A percentile compares a stretch with the other conserved stretches of the same genome.
Conservation (phyloP, 2,888 invertebrate species). For the Sepiola atlantica region DNA sequence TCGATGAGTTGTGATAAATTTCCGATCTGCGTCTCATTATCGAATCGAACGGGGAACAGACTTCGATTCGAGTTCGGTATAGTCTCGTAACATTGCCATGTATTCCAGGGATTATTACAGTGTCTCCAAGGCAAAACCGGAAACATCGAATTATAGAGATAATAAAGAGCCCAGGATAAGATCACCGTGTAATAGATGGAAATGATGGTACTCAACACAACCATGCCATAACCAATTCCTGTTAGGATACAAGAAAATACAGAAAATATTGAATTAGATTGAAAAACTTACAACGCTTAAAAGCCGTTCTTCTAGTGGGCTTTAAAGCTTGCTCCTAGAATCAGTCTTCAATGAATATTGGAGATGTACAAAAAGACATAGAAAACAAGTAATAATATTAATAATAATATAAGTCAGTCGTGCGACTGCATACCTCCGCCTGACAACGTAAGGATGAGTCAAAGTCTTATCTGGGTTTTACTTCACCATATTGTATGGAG, state of each 20-base stretch:
- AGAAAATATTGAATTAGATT: no score
- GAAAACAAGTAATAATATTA: no score
- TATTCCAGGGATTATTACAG: conserved; percentile 47
- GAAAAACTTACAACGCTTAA: no score
- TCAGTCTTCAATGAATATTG: no score
- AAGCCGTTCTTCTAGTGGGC: no score
- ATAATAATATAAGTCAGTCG: no score
- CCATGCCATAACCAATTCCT: conserved; percentile 50
- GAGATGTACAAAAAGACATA: no score
- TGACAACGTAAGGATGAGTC: no score
- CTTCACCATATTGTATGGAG: no score
- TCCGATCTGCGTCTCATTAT: neutral
- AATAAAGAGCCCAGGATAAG: conserved; percentile 49
- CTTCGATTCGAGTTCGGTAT: neutral
- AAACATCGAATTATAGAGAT: conserved; percentile 44
- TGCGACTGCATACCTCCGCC: no score
- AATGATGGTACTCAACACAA: conserved; percentile 37
- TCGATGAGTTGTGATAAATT: neutral
- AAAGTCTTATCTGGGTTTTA: no score
- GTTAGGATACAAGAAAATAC: neutral
- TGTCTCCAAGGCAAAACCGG: conserved; percentile 38
- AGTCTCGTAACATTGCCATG: conserved; percentile 36
- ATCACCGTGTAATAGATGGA: conserved; percentile 49
- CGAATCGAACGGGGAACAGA: neutral
- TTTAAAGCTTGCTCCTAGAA: no score